Conservation (phyloP, 2,113 vertebrate genomes). For the Phrynosoma platyrhinos region DNA sequence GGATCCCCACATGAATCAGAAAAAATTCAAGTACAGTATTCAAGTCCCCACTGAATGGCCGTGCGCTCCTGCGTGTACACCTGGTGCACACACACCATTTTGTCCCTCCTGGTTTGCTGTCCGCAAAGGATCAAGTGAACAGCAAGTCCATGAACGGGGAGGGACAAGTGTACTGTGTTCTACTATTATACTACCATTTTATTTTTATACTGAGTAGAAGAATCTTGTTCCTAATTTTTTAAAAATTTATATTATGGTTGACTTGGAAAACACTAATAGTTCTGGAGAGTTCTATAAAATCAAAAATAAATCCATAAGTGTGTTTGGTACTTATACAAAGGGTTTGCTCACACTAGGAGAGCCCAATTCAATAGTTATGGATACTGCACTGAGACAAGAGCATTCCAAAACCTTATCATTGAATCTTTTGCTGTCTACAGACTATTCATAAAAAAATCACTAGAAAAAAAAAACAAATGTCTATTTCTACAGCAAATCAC, state of each 20-base stretch:
- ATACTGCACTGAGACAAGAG: background rate
- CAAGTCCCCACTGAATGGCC: too few species aligned
- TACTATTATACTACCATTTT: background rate
- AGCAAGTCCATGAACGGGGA: too few species aligned
- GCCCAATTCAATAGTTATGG: background rate
- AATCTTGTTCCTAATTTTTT: background rate
- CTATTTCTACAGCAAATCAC: background rate
- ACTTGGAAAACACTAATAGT: background rate
- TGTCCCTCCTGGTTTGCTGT: too few species aligned
- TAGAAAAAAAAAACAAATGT: background rate
- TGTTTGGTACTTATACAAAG: background rate
- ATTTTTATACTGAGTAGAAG: background rate
- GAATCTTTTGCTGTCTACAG: background rate
- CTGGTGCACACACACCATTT: too few species aligned
- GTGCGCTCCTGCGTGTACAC: too few species aligned
- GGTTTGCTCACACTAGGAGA: background rate
- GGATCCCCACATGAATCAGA: too few species aligned
- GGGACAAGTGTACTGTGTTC: background rate
- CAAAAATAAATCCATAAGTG: background rate
- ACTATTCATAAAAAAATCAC: background rate
- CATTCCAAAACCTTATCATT: background rate
- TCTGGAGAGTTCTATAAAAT: background rate
- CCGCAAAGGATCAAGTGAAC: too few species aligned
- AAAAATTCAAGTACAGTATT: too few species aligned
- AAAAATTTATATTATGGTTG: too few species aligned